These are phyloP conservation scores for Takifugu flavidus DNA, from an alignment of 2,113 vertebrate species.

Conservation along the genomic window DNA sequence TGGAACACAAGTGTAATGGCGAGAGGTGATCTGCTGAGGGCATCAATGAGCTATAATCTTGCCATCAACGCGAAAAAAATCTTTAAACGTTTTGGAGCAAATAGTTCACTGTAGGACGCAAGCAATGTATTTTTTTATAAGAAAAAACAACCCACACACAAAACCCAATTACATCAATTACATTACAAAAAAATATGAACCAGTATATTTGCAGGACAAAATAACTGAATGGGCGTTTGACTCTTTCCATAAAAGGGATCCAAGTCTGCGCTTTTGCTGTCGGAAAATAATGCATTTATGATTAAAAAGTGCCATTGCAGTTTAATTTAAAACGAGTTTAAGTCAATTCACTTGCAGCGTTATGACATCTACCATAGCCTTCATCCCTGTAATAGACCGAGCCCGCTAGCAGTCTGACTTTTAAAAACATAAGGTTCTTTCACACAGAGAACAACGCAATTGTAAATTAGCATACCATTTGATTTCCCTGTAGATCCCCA, in stretches of 20 bases:
- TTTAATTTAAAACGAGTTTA: rapidly evolving
- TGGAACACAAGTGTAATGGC: slow-evolving; percentile 32
- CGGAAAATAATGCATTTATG: background rate
- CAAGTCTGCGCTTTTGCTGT: background rate
- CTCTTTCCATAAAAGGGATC: background rate
- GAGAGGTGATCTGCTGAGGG: slow-evolving; percentile 12
- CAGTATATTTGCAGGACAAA: slow-evolving; percentile 15
- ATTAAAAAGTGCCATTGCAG: background rate
- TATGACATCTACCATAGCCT: background rate
- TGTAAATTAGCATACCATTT: slow-evolving; percentile 31
- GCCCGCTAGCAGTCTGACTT: slow-evolving; percentile 19
- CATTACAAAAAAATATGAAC: slow-evolving; percentile 2
- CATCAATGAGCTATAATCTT: slow-evolving; percentile 4
- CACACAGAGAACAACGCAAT: background rate
- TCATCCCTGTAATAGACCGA: slow-evolving; percentile 39
- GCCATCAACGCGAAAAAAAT: too few species aligned
- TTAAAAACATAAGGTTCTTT: slow-evolving; percentile 7
- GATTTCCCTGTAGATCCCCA: slow-evolving; percentile 16
- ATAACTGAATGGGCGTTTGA: background rate
- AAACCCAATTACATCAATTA: background rate
- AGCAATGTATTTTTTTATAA: too few species aligned
- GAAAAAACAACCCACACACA: too few species aligned
- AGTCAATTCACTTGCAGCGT: background rate
- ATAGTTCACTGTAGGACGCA: too few species aligned
- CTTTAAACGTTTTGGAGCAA: too few species aligned